Evolutionary conservation across 2,797 vertebrate species (phyloP).

Genomic region (Scarus forsteni): DNA sequence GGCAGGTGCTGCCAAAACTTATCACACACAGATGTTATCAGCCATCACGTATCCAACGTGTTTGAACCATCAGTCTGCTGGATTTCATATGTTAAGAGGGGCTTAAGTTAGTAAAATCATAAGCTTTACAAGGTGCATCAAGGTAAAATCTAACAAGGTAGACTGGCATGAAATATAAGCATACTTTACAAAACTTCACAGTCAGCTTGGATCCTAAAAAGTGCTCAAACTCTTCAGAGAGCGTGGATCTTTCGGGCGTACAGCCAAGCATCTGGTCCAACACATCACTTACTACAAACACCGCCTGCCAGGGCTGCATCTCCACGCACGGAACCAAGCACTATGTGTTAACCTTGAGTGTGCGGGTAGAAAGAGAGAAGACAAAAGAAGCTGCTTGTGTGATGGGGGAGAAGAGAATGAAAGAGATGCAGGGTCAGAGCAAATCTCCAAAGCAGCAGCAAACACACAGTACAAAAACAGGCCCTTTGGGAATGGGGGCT

Average conservation of each 20-base stretch:
- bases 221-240: conserved; percentile 26
- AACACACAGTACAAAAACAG: conserved; percentile 59
- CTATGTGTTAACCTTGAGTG: conserved; percentile 63
- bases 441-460: conserved; percentile 64
- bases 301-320: conserved; percentile 28
- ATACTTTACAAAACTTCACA: conserved; percentile 8
- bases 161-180: background rate
- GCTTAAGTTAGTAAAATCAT: background rate
- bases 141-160: background rate
- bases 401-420: conserved; percentile 35
- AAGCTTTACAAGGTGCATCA: background rate
- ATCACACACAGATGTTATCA: too few species aligned
- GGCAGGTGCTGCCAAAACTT: too few species aligned
- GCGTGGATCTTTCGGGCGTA: conserved; percentile 31
- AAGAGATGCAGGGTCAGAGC: conserved; percentile 63
- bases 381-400: conserved; percentile 60
- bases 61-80: background rate
- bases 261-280: conserved; percentile 43
- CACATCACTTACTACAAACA: conserved; percentile 29
- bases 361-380: conserved; percentile 48
- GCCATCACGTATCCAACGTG: too few species aligned
- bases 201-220: conserved; percentile 3
- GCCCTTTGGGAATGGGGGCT: conserved; percentile 42
- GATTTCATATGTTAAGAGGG: too few species aligned
- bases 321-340: conserved; percentile 31